Evolutionary conservation across 30 jellyfish, hydroid and myxozoan species (phyloP).

Genomic region (Nemopilema nomurai): DNA sequence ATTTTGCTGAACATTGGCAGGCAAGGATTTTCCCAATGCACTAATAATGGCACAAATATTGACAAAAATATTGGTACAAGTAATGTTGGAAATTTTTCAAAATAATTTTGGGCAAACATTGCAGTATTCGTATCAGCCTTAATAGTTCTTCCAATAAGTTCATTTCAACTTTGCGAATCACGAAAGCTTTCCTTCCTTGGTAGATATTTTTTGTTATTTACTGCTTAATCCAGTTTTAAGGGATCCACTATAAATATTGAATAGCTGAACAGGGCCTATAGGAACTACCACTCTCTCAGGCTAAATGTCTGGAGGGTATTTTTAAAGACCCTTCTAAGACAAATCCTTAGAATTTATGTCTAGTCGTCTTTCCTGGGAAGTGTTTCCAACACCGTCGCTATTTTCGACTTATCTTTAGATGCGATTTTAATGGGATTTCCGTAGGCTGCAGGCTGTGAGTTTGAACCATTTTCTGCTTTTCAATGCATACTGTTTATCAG

Average conservation of each 20-base stretch:
- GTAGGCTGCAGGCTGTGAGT: background rate
- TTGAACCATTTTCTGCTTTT: background rate
- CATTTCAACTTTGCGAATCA: no score
- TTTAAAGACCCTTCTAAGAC: background rate
- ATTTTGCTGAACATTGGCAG: no score
- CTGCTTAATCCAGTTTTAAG: background rate
- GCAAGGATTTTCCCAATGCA: no score
- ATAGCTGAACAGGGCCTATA: background rate
- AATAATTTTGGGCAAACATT: no score
- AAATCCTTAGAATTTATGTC: background rate
- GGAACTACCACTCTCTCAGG: background rate
- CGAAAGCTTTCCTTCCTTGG: no score
- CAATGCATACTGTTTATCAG: background rate
- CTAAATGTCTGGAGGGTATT: background rate
- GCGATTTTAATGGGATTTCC: background rate
- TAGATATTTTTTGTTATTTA: no score
- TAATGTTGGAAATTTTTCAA: no score
- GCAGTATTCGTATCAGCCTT: no score
- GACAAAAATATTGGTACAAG: no score
- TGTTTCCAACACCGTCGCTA: background rate
- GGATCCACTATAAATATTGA: background rate
- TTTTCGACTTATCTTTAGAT: background rate
- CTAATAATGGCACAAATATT: no score
- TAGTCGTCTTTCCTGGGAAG: background rate
- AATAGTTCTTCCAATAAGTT: no score